Percentiles rank a stretch among this genome's conserved stretches.
Evolutionary conservation across 2,113 vertebrate genomes (phyloP).

Genomic region (Alouatta palliata): DNA sequence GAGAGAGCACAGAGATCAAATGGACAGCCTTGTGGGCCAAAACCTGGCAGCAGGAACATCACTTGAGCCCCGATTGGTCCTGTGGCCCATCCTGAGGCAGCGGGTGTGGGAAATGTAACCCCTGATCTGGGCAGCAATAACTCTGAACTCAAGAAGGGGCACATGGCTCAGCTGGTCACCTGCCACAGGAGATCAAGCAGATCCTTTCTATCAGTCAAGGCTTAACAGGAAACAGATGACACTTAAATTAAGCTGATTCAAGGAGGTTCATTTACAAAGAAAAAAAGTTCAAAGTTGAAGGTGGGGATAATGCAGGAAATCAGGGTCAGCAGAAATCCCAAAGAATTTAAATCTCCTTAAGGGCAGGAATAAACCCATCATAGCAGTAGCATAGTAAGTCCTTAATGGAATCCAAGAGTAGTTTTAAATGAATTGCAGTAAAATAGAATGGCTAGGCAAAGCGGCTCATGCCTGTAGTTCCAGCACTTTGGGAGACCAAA

Average conservation of each 20-base stretch:
- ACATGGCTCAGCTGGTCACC: neutral
- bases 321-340: neutral
- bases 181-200: neutral
- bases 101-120: neutral
- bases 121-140: neutral
- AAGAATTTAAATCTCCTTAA: neutral
- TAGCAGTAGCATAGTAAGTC: neutral
- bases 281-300: neutral
- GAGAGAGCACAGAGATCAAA: neutral
- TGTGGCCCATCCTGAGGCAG: neutral
- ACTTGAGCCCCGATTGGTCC: neutral
- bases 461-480: too few species aligned
- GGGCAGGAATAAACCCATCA: neutral
- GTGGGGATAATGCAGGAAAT: neutral
- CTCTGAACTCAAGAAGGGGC: neutral
- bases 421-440: constrained; percentile 7
- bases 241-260: neutral
- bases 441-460: neutral
- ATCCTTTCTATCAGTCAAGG: neutral
- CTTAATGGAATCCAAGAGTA: neutral
- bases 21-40: neutral
- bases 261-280: neutral
- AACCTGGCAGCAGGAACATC: neutral
- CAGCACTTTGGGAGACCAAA: too few species aligned
- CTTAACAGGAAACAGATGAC: constrained; percentile 31